Base-by-base conservation (phyloP, 1,140 invertebrate genomes). In the Latrodectus geometricus region DNA sequence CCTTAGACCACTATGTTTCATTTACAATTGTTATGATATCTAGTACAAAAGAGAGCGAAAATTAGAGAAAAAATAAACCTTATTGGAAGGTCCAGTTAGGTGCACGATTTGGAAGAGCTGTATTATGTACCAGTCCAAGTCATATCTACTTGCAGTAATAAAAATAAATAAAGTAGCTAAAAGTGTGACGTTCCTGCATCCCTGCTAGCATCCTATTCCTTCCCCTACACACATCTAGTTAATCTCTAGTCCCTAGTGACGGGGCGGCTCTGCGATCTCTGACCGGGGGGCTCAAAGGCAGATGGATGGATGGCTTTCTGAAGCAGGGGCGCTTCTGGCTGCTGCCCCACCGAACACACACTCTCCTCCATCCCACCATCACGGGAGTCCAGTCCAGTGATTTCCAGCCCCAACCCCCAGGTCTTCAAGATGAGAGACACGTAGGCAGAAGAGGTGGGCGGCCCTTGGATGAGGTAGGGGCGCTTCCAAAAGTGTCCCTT, bases 291-390 rank as follows among this genome's bases (percentile, higher is more conserved):
- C 68, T 48, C 66, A 50, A 82, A 48, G 79, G 69, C 79, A 73
- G 79, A 82, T 82, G 73, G 79, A 82, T 82, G 69, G 69, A 82
- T 82, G 66, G n/a, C 78, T 35, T 21, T 35, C 52, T 56, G 20
- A 15, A 54, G 74, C n/a, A 76, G n/a, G 54, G 52, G 52, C 74
- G 50, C n/a, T 52, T 52, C 14, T 74, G 15, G 49, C 20, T 15
- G 7, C 54, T 76, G 50, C 66, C 69, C 65, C 65, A 68, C 48
- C 12, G 65, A 35, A 11, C 66, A n/a, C 21, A 7, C 48, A 4
- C 49, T 11, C 48, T n/a, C 11, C 11, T 15, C 78, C 8, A 9
- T 23, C 9, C 78, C 20, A 21, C 9, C 61, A 23, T 35, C 76
- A 5, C 21, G n/a, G 7, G 66, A 73, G 69, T 73, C 52, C 69